Conservation (phyloP, 2,113 vertebrate genomes). For the Pseudopipra pipra region DNA sequence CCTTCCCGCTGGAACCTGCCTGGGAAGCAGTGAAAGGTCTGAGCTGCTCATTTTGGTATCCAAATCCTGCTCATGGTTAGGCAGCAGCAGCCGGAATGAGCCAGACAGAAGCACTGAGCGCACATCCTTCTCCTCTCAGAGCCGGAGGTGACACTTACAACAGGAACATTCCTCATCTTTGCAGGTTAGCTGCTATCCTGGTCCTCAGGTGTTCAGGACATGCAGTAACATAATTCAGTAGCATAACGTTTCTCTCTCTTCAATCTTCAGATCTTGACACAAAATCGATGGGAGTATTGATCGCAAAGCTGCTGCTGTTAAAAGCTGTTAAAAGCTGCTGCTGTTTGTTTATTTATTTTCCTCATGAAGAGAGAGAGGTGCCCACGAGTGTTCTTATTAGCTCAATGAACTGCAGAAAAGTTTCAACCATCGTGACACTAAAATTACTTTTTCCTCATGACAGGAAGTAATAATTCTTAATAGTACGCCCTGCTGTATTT, state of each 20-base stretch:
- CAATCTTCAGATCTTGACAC: background rate
- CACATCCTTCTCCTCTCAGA: background rate
- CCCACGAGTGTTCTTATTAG: background rate
- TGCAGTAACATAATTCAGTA: background rate
- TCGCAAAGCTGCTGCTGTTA: background rate
- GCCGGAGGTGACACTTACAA: background rate
- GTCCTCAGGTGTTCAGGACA: background rate
- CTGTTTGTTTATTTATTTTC: background rate
- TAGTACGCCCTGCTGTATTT: background rate
- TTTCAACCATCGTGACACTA: background rate
- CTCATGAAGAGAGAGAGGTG: background rate
- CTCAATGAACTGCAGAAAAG: background rate
- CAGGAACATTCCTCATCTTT: background rate
- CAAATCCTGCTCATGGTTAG: fast-evolving
- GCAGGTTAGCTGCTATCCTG: background rate
- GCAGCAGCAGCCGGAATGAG: background rate
- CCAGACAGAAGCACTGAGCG: fast-evolving
- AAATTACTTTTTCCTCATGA: background rate
- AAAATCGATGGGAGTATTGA: background rate
- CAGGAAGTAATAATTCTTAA: background rate
- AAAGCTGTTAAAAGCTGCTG: background rate
- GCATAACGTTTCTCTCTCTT: background rate
- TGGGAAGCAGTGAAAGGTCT: background rate
- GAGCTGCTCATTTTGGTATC: background rate
- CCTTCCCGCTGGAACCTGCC: background rate